Conservation (phyloP, 2,888 invertebrate genomes). For the Ormyrus rosae region DNA sequence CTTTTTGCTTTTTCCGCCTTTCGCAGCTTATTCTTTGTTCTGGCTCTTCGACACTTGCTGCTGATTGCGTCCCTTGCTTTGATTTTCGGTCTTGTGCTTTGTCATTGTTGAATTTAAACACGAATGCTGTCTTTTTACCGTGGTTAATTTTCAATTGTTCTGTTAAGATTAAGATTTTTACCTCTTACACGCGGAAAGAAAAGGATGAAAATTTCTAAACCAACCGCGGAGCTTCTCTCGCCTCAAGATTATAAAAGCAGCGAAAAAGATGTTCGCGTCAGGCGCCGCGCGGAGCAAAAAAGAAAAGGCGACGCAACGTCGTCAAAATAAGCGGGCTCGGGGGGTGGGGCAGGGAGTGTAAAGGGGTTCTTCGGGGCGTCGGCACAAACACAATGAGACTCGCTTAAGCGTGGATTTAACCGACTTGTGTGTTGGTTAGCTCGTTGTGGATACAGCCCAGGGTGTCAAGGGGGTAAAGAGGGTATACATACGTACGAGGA, state of each 20-base stretch:
- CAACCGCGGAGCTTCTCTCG: too few relatives aligned
- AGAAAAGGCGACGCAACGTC: constrained; percentile 3
- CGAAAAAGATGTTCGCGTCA: constrained; percentile 27
- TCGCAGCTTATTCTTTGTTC: background rate
- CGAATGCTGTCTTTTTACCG: too few relatives aligned
- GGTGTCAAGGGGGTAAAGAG: constrained; percentile 59
- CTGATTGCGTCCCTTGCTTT: background rate
- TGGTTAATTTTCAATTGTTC: too few relatives aligned
- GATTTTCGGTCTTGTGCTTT: too few relatives aligned
- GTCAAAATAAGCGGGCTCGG: background rate
- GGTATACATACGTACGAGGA: background rate
- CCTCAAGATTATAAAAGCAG: constrained; percentile 32
- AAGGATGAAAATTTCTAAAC: too few relatives aligned
- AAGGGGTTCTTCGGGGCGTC: constrained; percentile 45
- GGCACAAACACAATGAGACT: constrained; percentile 65
- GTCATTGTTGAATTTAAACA: too few relatives aligned
- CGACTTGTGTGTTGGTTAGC: constrained; percentile 69
- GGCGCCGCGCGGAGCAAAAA: background rate
- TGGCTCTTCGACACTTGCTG: background rate
- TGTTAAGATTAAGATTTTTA: too few relatives aligned
- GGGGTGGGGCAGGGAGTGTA: background rate
- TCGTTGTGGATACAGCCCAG: constrained; percentile 65
- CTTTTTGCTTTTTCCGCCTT: background rate
- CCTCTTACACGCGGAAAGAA: too few relatives aligned
- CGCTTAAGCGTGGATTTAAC: constrained; percentile 67